Evolutionary conservation across 1,140 invertebrate genomes (phyloP), one percentile per base, ranked within the genome.

Genomic region (Caenorhabditis tropicalis): DNA sequence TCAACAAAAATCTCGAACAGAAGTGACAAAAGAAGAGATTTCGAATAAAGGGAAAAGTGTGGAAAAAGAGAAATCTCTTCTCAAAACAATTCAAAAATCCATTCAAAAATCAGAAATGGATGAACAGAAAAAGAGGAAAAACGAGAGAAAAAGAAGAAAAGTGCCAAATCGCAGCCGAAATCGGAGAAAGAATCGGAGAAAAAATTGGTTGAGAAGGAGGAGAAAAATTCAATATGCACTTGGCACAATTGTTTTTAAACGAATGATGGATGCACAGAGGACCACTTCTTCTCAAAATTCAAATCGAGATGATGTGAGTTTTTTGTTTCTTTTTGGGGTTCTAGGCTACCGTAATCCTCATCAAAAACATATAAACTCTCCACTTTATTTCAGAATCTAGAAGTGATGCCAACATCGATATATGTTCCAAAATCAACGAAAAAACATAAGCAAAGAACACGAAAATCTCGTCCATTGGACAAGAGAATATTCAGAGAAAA

Each of bases 161-260:
- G 9, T 46, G 43, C 16, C 43, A 46, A 46, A 46, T 16, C 9
- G 43, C 43, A 9, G 43, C 43, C n/a, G 48, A 51, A 16, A 51
- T 21, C 19, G 31, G 58, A 65, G 16, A 21, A 65, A 36, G 58
- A 5, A 0, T 29, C 7, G 53, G 53, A 58, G 31, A 65, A 36
- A 9, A 9, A n/a, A 56, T n/a, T 0, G 15, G 16, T 51, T 51
- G 53, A 58, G 4, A 58, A 58, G 19, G 27, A 19, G 5, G 58
- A 65, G 7, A 65, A 65, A n/a, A 65, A 7, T 65, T 65, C 29
- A 33, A 65, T 65, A 65, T 65, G 58, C 29, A 33, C n/a, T n/a
- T 65, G 58, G 58, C 58, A n/a, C 58, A 65, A 19, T 19, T 33
- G 29, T 65, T 65, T 65, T 65, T 19, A 65, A 65, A 19, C 9